Percentiles rank a stretch among this genome's conserved stretches.
Evolutionary conservation across 1,140 invertebrate species (phyloP).

Genomic region (Venturia canescens): DNA sequence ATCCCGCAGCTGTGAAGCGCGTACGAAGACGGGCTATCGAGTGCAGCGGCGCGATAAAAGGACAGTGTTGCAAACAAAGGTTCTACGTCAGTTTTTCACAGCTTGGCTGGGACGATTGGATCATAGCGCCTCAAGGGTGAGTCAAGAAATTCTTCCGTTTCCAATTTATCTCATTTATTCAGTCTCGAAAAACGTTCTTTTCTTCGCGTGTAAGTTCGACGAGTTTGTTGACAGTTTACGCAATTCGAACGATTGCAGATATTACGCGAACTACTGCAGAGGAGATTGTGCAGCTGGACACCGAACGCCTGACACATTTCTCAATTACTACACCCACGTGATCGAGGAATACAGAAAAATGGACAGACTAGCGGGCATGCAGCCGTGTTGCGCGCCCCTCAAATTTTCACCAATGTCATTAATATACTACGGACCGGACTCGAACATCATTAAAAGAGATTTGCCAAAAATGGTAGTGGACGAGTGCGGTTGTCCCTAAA

Average conservation of each 20-base stretch:
- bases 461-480: constrained; percentile 97
- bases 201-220: neutral
- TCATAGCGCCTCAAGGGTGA: constrained; percentile 89
- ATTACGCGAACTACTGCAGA: constrained; percentile 96
- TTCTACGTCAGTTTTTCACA: constrained; percentile 94
- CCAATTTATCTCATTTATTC: no score
- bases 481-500: constrained; percentile 94
- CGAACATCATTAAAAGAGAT: constrained; percentile 94
- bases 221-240: no score
- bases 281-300: constrained; percentile 88
- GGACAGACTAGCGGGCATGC: constrained; percentile 84
- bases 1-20: constrained; percentile 81
- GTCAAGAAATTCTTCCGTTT: constrained; percentile 26
- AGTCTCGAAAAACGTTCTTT: no score
- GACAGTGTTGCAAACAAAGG: constrained; percentile 93
- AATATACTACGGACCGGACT: constrained; percentile 94
- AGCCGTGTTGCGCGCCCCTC: constrained; percentile 95
- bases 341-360: constrained; percentile 92
- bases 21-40: constrained; percentile 89
- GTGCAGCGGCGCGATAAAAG: constrained; percentile 85
- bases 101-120: constrained; percentile 96
- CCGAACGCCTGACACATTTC: constrained; percentile 89
- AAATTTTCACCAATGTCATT: constrained; percentile 95
- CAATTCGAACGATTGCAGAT: constrained; percentile 74
- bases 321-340: constrained; percentile 92